Percentiles rank a stretch among this genome's conserved stretches.
Evolutionary conservation across 1,140 invertebrate genomes (phyloP).

Genomic region (Vanessa tameamea): DNA sequence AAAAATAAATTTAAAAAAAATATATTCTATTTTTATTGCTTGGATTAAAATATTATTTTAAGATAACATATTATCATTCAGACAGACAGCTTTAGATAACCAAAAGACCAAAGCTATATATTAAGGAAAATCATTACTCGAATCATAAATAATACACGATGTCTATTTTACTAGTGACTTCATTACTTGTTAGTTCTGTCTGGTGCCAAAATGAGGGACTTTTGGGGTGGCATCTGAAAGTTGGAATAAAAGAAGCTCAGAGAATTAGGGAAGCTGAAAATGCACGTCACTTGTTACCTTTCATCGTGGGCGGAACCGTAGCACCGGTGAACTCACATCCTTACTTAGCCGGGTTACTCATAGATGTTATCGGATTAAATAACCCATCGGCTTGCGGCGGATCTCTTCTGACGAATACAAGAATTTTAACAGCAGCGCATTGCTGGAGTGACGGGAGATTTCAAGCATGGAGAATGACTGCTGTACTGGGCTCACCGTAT

Average conservation of each 20-base stretch:
- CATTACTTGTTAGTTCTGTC: neutral
- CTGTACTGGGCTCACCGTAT: slow-evolving; percentile 54
- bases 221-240: slow-evolving; percentile 49
- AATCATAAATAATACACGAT: neutral
- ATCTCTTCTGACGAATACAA: slow-evolving; percentile 47
- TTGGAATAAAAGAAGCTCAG: slow-evolving; percentile 51
- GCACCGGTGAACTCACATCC: slow-evolving; percentile 52
- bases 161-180: neutral
- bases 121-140: no score
- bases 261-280: slow-evolving; percentile 46
- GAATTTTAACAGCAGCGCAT: slow-evolving; percentile 64
- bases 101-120: no score
- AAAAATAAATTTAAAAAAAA: no score
- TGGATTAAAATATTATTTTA: no score
- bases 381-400: slow-evolving; percentile 54
- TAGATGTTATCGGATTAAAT: slow-evolving; percentile 51
- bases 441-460: slow-evolving; percentile 60
- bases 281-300: slow-evolving; percentile 17
- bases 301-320: slow-evolving; percentile 55
- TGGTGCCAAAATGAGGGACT: slow-evolving; percentile 29
- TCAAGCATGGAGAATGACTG: slow-evolving; percentile 53
- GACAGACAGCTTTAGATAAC: no score
- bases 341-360: slow-evolving; percentile 56
- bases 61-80: no score
- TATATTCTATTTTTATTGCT: no score